Conservation (phyloP, 2,797 vertebrate species). For the Adrianichthys oophorus region DNA sequence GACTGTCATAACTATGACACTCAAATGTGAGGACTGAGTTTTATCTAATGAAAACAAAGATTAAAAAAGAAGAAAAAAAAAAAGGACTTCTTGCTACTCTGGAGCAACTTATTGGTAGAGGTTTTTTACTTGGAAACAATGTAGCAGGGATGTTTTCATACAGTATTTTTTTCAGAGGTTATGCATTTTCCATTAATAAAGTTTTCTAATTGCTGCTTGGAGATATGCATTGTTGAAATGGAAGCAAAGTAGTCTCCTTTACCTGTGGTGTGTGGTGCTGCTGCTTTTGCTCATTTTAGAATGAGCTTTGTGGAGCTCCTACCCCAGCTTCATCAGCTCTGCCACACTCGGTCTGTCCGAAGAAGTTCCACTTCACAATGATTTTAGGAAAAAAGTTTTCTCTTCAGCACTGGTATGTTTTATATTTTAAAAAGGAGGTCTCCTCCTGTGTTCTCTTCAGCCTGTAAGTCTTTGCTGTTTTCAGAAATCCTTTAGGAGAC, state of each 20-base stretch:
- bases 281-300: constrained; percentile 54
- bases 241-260: constrained; percentile 86
- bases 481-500: constrained; percentile 68
- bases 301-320: constrained; percentile 53
- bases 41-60: constrained; percentile 93
- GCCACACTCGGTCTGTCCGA: constrained; percentile 61
- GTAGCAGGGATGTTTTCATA: constrained; percentile 99
- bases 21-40: constrained; percentile 99
- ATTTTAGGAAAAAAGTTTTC: constrained; percentile 27
- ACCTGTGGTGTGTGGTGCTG: constrained; percentile 70
- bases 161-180: constrained; percentile 97
- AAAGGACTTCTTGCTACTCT: constrained; percentile 99
- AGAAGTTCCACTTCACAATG: constrained; percentile 52
- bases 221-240: constrained; percentile 97
- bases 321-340: constrained; percentile 51
- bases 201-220: constrained; percentile 99
- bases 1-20: constrained; percentile 96
- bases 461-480: constrained; percentile 72
- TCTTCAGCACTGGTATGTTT: constrained; percentile 64
- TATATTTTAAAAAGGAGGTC: constrained; percentile 72
- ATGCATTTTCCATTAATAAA: constrained; percentile 98
- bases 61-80: constrained; percentile 79
- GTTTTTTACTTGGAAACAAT: constrained; percentile 99
- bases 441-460: constrained; percentile 67
- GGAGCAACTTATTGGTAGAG: constrained; percentile 99